phyloP scores from a whole-genome alignment of 2,113 vertebrate genomes.

The Silurus asotus region DNA sequence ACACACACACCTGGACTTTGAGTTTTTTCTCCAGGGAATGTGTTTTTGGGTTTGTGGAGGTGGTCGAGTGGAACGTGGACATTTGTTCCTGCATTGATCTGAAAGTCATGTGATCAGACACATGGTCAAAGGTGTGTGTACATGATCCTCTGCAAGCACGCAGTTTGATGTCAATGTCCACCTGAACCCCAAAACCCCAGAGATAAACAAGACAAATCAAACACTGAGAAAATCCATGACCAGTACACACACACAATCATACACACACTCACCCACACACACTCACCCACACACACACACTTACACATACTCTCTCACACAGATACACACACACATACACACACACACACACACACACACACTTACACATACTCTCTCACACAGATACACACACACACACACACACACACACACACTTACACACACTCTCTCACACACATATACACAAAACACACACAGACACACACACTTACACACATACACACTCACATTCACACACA shows the following conservation, averaged over 20 bases:
- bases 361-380: no score
- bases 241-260: background rate
- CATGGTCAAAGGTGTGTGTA: slow-evolving; percentile 44
- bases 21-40: slow-evolving; percentile 35
- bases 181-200: slow-evolving; percentile 57
- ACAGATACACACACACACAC: background rate
- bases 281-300: no score
- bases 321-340: no score
- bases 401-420: no score
- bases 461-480: no score
- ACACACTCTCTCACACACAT: no score
- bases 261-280: no score
- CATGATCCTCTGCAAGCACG: slow-evolving; percentile 72
- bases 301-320: no score
- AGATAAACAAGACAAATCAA: slow-evolving; percentile 44
- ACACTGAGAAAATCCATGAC: slow-evolving; percentile 36
- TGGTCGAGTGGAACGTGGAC: background rate
- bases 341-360: no score
- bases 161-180: slow-evolving; percentile 73
- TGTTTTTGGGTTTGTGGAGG: background rate
- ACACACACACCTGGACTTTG: background rate
- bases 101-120: slow-evolving; percentile 44
- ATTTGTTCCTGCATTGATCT: slow-evolving; percentile 41
- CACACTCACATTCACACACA: no score
- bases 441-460: no score